These are phyloP conservation scores for Acyrthosiphon pisum DNA, from an alignment of 1,140 invertebrate genomes.

Conservation along the genomic window DNA sequence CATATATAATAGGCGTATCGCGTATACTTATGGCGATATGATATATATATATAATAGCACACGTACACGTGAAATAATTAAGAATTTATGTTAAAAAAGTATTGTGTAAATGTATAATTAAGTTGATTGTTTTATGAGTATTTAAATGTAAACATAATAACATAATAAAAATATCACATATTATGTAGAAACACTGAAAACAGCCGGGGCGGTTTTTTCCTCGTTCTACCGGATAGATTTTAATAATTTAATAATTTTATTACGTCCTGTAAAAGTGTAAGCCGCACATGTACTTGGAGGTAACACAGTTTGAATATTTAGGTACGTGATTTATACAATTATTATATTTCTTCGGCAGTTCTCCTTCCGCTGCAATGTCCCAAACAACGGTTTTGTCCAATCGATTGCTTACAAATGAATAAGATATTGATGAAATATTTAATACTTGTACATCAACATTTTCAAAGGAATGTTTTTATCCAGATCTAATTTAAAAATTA, in stretches of 20 bases:
- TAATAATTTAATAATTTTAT: slow-evolving; percentile 5
- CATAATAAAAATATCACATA: not conserved
- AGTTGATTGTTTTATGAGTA: not conserved
- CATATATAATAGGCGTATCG: not conserved
- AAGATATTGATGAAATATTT: not conserved
- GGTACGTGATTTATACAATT: not conserved
- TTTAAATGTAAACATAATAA: not conserved
- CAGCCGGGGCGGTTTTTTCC: not conserved
- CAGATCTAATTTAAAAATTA: not conserved
- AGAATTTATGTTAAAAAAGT: not conserved
- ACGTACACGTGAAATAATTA: not conserved
- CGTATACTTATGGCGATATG: not conserved
- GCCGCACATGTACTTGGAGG: not conserved
- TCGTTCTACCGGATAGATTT: slow-evolving; percentile 23
- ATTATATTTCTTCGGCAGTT: not conserved
- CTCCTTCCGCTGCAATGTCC: not conserved
- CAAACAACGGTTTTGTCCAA: not conserved
- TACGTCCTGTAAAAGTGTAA: not conserved
- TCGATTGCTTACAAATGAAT: not conserved
- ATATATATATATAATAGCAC: not conserved
- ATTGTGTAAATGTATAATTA: not conserved
- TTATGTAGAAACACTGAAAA: not conserved
- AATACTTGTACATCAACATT: not conserved
- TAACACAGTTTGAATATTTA: not conserved
- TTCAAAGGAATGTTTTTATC: not conserved